Evolutionary conservation across 2,888 invertebrate species (phyloP), one percentile per base, ranked within the genome.

Genomic region (Xestia rhomboidea): DNA sequence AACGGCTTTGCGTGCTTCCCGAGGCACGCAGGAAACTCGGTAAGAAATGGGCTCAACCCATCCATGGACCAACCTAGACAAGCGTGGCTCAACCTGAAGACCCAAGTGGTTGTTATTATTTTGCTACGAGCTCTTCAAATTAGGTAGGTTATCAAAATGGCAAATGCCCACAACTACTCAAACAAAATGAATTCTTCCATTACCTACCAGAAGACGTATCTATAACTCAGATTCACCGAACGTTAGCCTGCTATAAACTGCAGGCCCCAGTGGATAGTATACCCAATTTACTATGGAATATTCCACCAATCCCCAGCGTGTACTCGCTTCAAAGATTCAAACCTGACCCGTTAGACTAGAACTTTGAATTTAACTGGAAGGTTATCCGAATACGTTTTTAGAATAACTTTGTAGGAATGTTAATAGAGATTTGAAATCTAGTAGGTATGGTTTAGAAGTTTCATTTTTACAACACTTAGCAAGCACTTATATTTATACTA

Each of bases 281-380:
- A 89, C 89, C 88, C 88, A 90, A 91, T 91, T 90, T 90, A 88
- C 86, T 87, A 80, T 83, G 82, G 89, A 91, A 90, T 91, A 91
- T 89, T 88, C 88, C 79, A 73, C 60, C 41, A 41, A 66, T 84
- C 90, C 86, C 87, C 1, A 46, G 87, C 38, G 89, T 84, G 81
- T 77, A 86, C 68, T 89, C 86, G 80, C 74, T 86, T 89, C 84
- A 87, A 89, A 87, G 87, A 90, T 91, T 90, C 87, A 89, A 79
- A 83, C 76, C 84, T 74, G 72, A 73, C 77, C 71, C 68, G 79
- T 76, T 82, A 84, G 76, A 79, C 81, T 62, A 68, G 49, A 73
- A 73, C 74, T 82, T 71, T 64, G 73, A 73, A 68, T 81, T 79
- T 67, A 81, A 77, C 73, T 78, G 51, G 67, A 64, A 72, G 63